These are phyloP conservation scores for Pseudococcus longispinus DNA, from an alignment of 2,888 invertebrate genomes.

Conservation along the genomic window DNA sequence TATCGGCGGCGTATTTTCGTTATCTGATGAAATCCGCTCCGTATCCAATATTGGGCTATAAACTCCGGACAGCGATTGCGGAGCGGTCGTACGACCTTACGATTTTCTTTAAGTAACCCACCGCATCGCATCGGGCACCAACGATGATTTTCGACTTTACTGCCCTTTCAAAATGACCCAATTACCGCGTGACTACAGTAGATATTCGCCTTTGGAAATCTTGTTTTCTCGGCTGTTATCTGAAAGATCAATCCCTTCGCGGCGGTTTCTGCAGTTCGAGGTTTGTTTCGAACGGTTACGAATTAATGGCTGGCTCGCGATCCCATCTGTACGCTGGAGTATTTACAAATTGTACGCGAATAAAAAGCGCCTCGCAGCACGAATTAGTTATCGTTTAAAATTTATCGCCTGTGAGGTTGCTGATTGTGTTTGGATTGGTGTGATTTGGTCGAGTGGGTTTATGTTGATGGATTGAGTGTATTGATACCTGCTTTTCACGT, in stretches of 20 bases:
- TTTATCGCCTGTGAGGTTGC: neutral
- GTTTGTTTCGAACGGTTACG: conserved; percentile 24
- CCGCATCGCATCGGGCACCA: too few species aligned
- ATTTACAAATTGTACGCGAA: neutral
- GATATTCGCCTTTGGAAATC: conserved; percentile 13
- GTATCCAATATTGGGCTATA: conserved; percentile 53
- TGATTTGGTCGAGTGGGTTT: neutral
- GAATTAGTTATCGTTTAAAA: neutral
- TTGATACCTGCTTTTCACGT: too few species aligned
- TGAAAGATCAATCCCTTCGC: neutral
- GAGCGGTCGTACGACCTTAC: conserved; percentile 13
- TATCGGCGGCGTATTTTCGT: conserved; percentile 51
- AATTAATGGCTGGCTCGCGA: conserved; percentile 1
- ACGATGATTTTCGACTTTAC: conserved; percentile 39
- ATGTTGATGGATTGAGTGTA: too few species aligned
- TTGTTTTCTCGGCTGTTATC: conserved; percentile 24
- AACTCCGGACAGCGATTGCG: neutral
- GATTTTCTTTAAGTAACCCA: conserved; percentile 28
- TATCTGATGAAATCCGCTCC: conserved; percentile 51
- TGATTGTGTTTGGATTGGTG: neutral
- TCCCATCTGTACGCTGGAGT: neutral
- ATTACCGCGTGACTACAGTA: neutral
- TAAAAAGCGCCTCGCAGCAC: neutral
- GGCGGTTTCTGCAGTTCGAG: neutral
- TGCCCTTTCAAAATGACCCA: conserved; percentile 39